phyloP scores from a whole-genome alignment of 2,888 invertebrate genomes.

The Helicoverpa assulta region DNA sequence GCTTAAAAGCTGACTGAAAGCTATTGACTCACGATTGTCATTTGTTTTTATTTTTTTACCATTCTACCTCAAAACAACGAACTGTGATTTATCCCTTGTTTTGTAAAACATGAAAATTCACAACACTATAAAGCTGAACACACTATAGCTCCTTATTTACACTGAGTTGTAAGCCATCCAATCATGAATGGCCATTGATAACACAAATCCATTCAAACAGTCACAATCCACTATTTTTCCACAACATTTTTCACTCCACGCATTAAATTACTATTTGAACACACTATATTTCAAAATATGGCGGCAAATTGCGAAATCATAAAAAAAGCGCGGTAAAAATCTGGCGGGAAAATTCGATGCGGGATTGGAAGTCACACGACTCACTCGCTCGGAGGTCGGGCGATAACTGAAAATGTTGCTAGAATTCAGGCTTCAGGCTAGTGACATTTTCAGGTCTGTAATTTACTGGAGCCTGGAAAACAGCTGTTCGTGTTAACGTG shows the following conservation, averaged over 20 bases:
- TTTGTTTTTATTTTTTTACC: neutral
- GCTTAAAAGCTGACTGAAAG: too few species aligned
- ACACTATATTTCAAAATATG: constrained; percentile 8
- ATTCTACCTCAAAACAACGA: constrained; percentile 39
- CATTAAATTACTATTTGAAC: neutral
- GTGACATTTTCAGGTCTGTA: constrained; percentile 6
- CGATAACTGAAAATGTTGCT: constrained; percentile 61
- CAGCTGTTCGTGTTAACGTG: neutral
- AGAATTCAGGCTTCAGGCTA: constrained; percentile 37
- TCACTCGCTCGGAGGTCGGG: constrained; percentile 53
- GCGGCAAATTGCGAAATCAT: constrained; percentile 18
- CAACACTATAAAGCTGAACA: constrained; percentile 10
- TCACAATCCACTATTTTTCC: constrained; percentile 28
- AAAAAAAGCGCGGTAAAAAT: constrained; percentile 64
- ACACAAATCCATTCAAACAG: constrained; percentile 12
- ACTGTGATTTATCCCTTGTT: constrained; percentile 6
- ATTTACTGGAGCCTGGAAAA: neutral
- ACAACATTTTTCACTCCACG: constrained; percentile 17
- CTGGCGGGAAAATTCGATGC: constrained; percentile 55
- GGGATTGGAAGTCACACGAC: constrained; percentile 59
- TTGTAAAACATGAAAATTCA: neutral
- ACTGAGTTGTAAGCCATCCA: constrained; percentile 29
- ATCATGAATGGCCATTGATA: constrained; percentile 48
- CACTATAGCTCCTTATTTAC: constrained; percentile 20
- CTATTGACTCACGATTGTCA: neutral